Conservation (phyloP, 2,888 invertebrate species). For the Zeuzera pyrina region DNA sequence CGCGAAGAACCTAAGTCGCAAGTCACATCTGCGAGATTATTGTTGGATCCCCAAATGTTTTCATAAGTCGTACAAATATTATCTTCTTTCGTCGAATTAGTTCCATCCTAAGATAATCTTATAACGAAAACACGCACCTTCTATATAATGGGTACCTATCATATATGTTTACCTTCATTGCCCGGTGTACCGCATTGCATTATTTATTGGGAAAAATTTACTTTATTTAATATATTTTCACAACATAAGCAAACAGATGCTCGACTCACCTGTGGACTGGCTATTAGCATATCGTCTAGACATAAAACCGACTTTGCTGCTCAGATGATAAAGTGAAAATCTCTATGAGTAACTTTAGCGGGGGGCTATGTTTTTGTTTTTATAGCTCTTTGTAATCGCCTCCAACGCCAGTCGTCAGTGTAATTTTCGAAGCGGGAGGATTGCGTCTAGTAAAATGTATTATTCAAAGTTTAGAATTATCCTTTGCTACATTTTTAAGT, state of each 20-base stretch:
- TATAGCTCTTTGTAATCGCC: constrained; percentile 43
- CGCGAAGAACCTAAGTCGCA: constrained; percentile 18
- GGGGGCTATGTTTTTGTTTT: constrained; percentile 39
- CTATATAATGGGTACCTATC: constrained; percentile 9
- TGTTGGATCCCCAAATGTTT: constrained; percentile 26
- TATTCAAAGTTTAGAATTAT: constrained; percentile 41
- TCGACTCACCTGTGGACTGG: constrained; percentile 52
- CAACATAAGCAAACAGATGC: constrained; percentile 58
- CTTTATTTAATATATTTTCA: constrained; percentile 63
- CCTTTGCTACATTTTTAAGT: constrained; percentile 22
- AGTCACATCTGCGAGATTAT: constrained; percentile 34
- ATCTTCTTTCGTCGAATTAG: constrained; percentile 30
- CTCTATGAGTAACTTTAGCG: constrained; percentile 9
- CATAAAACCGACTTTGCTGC: constrained; percentile 30
- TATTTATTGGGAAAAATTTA: constrained; percentile 68
- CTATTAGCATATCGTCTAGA: constrained; percentile 30
- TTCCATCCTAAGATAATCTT: constrained; percentile 33
- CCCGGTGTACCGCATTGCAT: constrained; percentile 38
- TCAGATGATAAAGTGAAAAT: constrained; percentile 20
- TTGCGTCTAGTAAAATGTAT: constrained; percentile 44
- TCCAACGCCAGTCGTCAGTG: constrained; percentile 23
- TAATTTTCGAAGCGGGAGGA: constrained; percentile 36
- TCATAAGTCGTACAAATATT: constrained; percentile 34
- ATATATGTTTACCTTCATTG: constrained; percentile 10
- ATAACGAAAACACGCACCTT: constrained; percentile 25